Percentiles rank a stretch among this genome's conserved stretches.
These are phyloP conservation scores for Typhlichthys eigenmanni DNA, from an alignment of 2,797 vertebrate species.

Conservation along the genomic window DNA sequence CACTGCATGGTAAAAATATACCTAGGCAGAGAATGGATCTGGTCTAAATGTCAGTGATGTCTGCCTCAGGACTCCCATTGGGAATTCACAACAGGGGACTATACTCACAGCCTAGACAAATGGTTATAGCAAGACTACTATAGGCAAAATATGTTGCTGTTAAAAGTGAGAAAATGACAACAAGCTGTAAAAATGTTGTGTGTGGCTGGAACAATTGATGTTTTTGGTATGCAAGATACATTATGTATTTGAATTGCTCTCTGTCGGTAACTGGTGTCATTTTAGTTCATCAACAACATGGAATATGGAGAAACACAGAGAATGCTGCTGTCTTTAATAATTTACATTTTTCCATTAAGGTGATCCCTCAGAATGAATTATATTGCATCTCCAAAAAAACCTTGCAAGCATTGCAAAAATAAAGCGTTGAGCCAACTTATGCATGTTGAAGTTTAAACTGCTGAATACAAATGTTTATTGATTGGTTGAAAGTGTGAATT, in stretches of 20 bases:
- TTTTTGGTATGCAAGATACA: constrained; percentile 18
- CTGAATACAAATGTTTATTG: not conserved
- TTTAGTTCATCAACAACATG: constrained; percentile 8
- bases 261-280: constrained; percentile 34
- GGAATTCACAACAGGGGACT: constrained; percentile 39
- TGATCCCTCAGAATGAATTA: too few relatives aligned
- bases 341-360: too few relatives aligned
- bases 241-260: constrained; percentile 32
- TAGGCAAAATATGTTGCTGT: constrained; percentile 46
- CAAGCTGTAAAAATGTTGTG: constrained; percentile 28
- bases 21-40: constrained; percentile 22
- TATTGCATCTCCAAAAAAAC: too few relatives aligned
- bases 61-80: constrained; percentile 32
- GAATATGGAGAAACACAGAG: not conserved
- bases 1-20: not conserved
- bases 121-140: constrained; percentile 41
- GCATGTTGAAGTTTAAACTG: too few relatives aligned
- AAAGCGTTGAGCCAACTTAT: too few relatives aligned
- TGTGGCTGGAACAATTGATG: constrained; percentile 39
- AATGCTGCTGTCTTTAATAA: too few relatives aligned
- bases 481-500: not conserved
- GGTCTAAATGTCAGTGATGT: constrained; percentile 40
- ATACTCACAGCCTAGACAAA: constrained; percentile 49
- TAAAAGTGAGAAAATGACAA: constrained; percentile 39
- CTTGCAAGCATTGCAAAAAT: too few relatives aligned